Conservation (phyloP, 1,140 invertebrate genomes). For the Coelopa frigida region DNA sequence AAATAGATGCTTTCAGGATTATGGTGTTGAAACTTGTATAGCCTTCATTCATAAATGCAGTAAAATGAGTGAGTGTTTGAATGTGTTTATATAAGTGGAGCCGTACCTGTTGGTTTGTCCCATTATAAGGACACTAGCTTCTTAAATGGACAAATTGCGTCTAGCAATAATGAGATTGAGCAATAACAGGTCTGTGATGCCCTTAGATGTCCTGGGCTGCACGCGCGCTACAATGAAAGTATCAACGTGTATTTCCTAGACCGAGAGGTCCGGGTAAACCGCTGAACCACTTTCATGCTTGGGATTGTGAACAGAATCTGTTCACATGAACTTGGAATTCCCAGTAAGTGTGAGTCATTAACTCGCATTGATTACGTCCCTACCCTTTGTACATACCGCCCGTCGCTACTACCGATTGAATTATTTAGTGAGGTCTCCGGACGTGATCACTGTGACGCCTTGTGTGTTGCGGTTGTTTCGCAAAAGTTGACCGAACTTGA, state of each 20-base stretch:
- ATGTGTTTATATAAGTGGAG: too few species aligned
- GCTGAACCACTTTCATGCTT: conserved; percentile 69
- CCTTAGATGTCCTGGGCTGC: conserved; percentile 13
- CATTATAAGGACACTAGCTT: conserved; percentile 12
- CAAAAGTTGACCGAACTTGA: neutral
- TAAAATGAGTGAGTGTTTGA: too few species aligned
- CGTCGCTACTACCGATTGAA: neutral
- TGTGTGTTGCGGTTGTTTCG: neutral
- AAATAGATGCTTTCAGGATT: too few species aligned
- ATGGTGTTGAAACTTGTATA: too few species aligned
- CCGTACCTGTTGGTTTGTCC: conserved; percentile 30
- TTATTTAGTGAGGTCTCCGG: neutral
- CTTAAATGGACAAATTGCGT: conserved; percentile 13
- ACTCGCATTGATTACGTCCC: neutral
- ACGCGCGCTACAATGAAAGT: conserved; percentile 13
- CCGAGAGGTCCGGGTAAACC: conserved; percentile 63
- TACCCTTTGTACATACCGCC: neutral
- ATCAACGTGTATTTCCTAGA: conserved; percentile 50
- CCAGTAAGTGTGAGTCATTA: too few species aligned
- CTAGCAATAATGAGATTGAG: conserved; percentile 13
- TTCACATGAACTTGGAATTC: too few species aligned
- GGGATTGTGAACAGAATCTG: conserved; percentile 69
- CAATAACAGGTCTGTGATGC: conserved; percentile 13
- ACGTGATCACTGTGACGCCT: neutral
- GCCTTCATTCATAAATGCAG: too few species aligned